A percentile compares a stretch with the other conserved stretches of the same genome.
These are phyloP conservation scores for Xestia xanthographa DNA, from an alignment of 2,888 invertebrate genomes.

Conservation along the genomic window DNA sequence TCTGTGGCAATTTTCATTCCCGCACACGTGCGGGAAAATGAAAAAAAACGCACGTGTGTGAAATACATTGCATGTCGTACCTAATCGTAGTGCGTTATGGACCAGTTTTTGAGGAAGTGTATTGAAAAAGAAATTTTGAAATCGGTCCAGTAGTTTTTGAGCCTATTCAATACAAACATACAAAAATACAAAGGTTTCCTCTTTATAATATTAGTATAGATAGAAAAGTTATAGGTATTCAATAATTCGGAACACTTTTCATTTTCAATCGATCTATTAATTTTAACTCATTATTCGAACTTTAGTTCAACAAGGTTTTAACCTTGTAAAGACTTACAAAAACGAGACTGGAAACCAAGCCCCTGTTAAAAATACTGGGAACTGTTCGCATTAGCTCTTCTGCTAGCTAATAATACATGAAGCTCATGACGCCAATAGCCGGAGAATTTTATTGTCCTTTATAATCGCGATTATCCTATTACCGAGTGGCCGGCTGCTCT, in stretches of 20 bases:
- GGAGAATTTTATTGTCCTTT: constrained; percentile 63
- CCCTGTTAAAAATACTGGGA: constrained; percentile 20
- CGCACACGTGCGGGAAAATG: too few species aligned
- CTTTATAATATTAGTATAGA: too few species aligned
- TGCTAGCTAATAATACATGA: constrained; percentile 29
- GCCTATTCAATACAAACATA: too few species aligned
- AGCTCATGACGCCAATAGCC: constrained; percentile 56
- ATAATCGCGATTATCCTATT: constrained; percentile 86
- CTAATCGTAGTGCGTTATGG: too few species aligned
- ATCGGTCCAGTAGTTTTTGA: too few species aligned
- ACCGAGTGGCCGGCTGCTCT: constrained; percentile 65
- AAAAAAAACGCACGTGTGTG: too few species aligned
- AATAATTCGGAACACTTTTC: constrained; percentile 6
- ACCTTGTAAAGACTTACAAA: not conserved
- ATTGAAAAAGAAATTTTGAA: too few species aligned
- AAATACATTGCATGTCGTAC: too few species aligned
- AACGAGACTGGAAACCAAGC: not conserved
- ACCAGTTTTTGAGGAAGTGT: too few species aligned
- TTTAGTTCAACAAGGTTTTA: too few species aligned
- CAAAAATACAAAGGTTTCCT: too few species aligned
- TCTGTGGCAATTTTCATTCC: too few species aligned
- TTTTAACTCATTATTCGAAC: constrained; percentile 5
- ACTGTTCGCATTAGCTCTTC: constrained; percentile 14
- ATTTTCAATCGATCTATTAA: not conserved
- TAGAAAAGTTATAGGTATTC: not conserved